Percentiles rank a stretch among this genome's conserved stretches.
Conservation (phyloP, 1,140 invertebrate species). For the Asobara japonica region DNA sequence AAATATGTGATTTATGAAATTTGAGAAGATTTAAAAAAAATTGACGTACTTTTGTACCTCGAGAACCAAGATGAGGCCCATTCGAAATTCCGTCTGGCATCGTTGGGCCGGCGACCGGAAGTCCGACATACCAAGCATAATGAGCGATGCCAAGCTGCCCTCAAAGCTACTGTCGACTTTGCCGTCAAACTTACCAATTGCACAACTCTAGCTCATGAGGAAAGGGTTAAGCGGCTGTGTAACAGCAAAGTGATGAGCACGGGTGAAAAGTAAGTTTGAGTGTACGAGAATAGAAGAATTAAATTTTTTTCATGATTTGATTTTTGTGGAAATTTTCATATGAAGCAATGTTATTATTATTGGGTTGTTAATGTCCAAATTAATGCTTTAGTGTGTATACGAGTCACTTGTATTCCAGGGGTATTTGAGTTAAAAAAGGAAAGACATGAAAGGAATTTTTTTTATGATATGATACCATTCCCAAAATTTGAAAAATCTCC, state of each 20-base stretch:
- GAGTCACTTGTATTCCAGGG: too few species aligned
- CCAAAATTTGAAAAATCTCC: too few species aligned
- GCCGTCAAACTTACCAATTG: slow-evolving; percentile 47
- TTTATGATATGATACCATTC: too few species aligned
- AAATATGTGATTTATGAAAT: too few species aligned
- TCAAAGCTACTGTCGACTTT: slow-evolving; percentile 59
- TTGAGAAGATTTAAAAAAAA: too few species aligned
- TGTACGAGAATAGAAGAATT: background rate
- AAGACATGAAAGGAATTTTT: too few species aligned
- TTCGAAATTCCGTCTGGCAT: slow-evolving; percentile 54
- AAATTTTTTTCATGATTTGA: background rate
- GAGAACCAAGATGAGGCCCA: slow-evolving; percentile 38
- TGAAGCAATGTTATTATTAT: background rate
- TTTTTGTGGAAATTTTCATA: background rate
- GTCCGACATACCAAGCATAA: slow-evolving; percentile 58
- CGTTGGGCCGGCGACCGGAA: slow-evolving; percentile 52
- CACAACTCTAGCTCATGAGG: slow-evolving; percentile 44
- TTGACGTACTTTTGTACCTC: too few species aligned
- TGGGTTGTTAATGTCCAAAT: background rate
- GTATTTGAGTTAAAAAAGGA: too few species aligned
- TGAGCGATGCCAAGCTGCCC: slow-evolving; percentile 50
- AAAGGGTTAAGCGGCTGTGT: slow-evolving; percentile 28
- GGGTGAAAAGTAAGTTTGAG: slow-evolving; percentile 35
- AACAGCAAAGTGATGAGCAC: slow-evolving; percentile 24
- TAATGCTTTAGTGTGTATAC: too few species aligned